Conservation (phyloP, 2,113 vertebrate genomes). For the Hipposideros armiger region DNA sequence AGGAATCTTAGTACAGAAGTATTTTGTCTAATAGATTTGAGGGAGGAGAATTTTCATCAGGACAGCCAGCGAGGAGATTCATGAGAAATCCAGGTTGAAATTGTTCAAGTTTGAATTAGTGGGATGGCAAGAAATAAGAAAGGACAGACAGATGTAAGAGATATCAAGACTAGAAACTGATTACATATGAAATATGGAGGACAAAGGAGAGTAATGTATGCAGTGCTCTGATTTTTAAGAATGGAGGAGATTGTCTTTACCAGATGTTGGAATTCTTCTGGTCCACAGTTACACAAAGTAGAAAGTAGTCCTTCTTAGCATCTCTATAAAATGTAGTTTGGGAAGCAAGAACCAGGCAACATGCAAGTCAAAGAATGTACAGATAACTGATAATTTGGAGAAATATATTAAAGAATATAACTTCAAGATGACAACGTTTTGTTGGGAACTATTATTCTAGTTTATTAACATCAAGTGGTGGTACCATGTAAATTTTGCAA, state of each 20-base stretch:
- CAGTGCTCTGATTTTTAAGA: background rate
- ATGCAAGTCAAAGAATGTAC: slow-evolving; percentile 90
- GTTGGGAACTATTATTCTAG: slow-evolving; percentile 89
- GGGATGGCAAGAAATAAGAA: background rate
- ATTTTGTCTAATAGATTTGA: background rate
- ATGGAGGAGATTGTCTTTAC: slow-evolving; percentile 84
- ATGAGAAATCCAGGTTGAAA: background rate
- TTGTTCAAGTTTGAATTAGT: background rate
- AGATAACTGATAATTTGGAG: slow-evolving; percentile 90
- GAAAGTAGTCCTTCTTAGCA: slow-evolving; percentile 93
- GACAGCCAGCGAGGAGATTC: background rate
- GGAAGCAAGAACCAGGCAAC: slow-evolving; percentile 92
- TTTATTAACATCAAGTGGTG: slow-evolving; percentile 89
- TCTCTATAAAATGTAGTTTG: slow-evolving; percentile 94
- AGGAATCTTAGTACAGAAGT: background rate
- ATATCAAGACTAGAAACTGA: background rate
- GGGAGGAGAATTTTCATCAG: background rate
- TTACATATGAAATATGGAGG: background rate
- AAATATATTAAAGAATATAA: slow-evolving; percentile 88
- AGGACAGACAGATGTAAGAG: background rate
- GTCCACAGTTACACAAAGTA: slow-evolving; percentile 92
- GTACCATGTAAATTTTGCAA: slow-evolving; percentile 90
- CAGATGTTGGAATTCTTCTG: slow-evolving; percentile 92
- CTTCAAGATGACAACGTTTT: slow-evolving; percentile 84
- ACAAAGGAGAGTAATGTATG: background rate